Conservation (phyloP, 92 coral and sea anemone genomes). For the Pocillopora grandis region DNA sequence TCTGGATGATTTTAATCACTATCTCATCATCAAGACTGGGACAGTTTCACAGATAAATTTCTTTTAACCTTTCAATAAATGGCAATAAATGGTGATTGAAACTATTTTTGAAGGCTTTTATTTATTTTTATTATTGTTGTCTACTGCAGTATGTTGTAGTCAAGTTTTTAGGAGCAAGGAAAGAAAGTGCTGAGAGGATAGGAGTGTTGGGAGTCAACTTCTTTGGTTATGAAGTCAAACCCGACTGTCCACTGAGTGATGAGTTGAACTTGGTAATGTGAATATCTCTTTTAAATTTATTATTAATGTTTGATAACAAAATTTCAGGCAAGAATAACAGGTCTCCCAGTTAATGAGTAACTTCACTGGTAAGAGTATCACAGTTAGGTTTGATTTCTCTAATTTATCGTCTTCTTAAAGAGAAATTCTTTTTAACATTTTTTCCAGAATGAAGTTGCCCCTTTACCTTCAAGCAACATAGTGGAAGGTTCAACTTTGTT, state of each 20-base stretch:
- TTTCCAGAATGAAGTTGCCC: constrained; percentile 73
- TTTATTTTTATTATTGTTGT: neutral
- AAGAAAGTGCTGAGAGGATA: constrained; percentile 80
- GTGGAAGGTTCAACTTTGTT: constrained; percentile 84
- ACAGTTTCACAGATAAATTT: too few relatives aligned
- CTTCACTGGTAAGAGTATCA: too few relatives aligned
- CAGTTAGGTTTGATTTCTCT: neutral
- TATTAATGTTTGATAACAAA: neutral
- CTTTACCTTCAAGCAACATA: constrained; percentile 58
- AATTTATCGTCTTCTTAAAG: neutral
- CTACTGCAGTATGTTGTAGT: constrained; percentile 77
- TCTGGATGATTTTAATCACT: too few relatives aligned
- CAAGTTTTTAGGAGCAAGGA: constrained; percentile 92
- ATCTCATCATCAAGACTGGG: too few relatives aligned
- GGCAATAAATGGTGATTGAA: neutral
- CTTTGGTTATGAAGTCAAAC: constrained; percentile 87
- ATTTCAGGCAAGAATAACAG: neutral
- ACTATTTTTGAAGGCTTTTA: neutral
- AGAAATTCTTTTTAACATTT: neutral
- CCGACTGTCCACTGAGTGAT: constrained; percentile 71
- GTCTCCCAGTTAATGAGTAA: too few relatives aligned
- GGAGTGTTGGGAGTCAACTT: constrained; percentile 94
- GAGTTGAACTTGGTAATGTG: constrained; percentile 66
- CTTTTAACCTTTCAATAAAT: too few relatives aligned
- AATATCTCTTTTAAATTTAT: neutral